Base-by-base conservation (phyloP, 2,888 invertebrate genomes). In the Euproctis similis region DNA sequence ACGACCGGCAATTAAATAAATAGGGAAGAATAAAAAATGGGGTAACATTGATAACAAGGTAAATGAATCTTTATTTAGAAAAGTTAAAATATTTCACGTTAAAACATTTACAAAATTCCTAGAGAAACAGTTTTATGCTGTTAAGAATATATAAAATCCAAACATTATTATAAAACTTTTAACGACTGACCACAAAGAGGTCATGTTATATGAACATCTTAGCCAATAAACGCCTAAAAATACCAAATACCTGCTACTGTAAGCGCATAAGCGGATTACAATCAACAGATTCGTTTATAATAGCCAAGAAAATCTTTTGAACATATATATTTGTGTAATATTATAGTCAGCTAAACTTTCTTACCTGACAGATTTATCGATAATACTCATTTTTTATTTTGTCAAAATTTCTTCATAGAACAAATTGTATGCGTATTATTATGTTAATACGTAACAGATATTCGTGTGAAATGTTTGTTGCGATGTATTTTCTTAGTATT, bases 381-480 rank as follows among this genome's bases (percentile, higher is more conserved):
- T 38, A 34, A 34, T 30, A 46, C 36, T n/a, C n/a, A n/a, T n/a
- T 23, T 50, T 35, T 46, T 42, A 34, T 41, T 42, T 46, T 41
- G 31, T 40, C 38, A 41, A 40, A 45, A 28, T 47, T 37, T 45
- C 37, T 43, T 50, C 37, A 36, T 38, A 46, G 23, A 36, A 51
- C 51, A 48, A 50, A 50, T 50, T 47, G 46, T 48, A 39, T 35
- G 16, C 42, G 43, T 46, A 51, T 51, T 50, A 46, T 50, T 50
- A 50, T 50, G 45, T 9, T 50, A 50, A 50, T 47, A 28, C 31
- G 42, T n/a, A 40, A 45, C 38, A 49, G 44, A 60, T 56, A 55
- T 55, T 28, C 60, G 59, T 62, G 61, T 54, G 62, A 61, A 59
- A 45, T 39, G 46, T 46, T 29, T 44, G 38, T 45, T 28, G 41